Conservation (phyloP, 2,797 vertebrate species). For the Anguilla megastoma region DNA sequence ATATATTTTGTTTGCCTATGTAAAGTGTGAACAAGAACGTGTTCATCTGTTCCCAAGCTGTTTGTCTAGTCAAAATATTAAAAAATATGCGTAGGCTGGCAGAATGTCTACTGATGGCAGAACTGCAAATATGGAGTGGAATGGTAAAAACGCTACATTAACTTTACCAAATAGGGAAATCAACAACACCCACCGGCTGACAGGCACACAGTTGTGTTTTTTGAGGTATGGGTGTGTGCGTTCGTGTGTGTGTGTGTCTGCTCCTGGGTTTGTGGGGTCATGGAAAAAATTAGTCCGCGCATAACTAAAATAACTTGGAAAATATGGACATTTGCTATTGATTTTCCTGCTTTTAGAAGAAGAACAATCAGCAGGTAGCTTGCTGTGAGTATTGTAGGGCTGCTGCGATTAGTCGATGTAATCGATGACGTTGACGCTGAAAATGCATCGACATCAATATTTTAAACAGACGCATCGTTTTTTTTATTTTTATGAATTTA, state of each 20-base stretch:
- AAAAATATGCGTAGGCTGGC: neutral
- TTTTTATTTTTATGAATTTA: too few relatives aligned
- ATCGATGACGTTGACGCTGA: too few relatives aligned
- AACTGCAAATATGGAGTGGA: neutral
- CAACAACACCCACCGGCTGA: neutral
- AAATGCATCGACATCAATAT: too few relatives aligned
- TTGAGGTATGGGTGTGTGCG: neutral
- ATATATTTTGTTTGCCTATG: neutral
- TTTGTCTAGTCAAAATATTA: neutral
- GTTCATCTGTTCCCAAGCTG: neutral
- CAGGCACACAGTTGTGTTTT: neutral
- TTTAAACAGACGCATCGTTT: too few relatives aligned
- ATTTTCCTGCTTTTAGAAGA: neutral
- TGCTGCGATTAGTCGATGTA: too few relatives aligned
- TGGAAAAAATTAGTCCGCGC: neutral
- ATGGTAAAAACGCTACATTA: neutral
- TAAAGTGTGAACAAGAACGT: neutral
- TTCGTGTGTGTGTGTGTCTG: neutral
- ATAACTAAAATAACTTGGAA: too few relatives aligned
- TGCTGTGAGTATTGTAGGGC: neutral
- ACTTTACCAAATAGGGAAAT: neutral
- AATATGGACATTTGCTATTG: neutral
- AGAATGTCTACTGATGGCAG: neutral
- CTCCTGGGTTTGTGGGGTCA: neutral
- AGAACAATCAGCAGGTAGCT: neutral